Evolutionary conservation across 2,113 vertebrate species (phyloP), one percentile per base, ranked within the genome.

Genomic region (Cryptotis parvus): DNA sequence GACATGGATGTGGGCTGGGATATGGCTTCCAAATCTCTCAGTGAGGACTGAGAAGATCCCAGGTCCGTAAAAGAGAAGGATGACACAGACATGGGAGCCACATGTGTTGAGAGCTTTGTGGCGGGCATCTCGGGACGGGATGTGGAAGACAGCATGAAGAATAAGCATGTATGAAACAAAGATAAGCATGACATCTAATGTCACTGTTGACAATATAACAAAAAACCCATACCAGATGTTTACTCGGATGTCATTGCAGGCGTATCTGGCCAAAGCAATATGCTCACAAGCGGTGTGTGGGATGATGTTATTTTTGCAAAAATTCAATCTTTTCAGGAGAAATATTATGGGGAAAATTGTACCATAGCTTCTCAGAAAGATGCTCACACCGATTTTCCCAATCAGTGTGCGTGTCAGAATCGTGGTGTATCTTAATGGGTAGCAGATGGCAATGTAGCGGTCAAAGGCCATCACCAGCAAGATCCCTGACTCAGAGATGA

Each of bases 21-120:
- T 78, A 24, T 26, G 63, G 10, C 24, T 88, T 9, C 95, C 95
- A 1, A 96, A 97, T 33, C 95, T 27, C 83, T 97, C 97, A 80
- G 95, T 93, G 58, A 96, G 74, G 0, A 84, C 91, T 0, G 97
- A 94, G 33, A 97, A 95, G 0, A 96, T 90, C 3, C 94, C 92
- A 20, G 76, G 69, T 6, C 66, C 90, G 29, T 87, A 81, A 35
- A 92, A 92, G 68, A 92, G 76, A 24, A 68, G 4, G 16, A 87
- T 87, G 26, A 87, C 49, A 33, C 82, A 93, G 52, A 93, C 66
- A 18, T 79, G 65, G 14, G 75, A 72, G 27, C 24, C 58, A 9
- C 90, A 86, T 0, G 68, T 86, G 3, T 86, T 80, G 29, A 91
- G 55, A 86, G 83, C 83, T 72, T 80, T 91, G 52, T 80, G 75